A percentile compares a stretch with the other conserved stretches of the same genome.
Conservation (phyloP, 1,140 invertebrate genomes). For the Drosophila quadrilineata region DNA sequence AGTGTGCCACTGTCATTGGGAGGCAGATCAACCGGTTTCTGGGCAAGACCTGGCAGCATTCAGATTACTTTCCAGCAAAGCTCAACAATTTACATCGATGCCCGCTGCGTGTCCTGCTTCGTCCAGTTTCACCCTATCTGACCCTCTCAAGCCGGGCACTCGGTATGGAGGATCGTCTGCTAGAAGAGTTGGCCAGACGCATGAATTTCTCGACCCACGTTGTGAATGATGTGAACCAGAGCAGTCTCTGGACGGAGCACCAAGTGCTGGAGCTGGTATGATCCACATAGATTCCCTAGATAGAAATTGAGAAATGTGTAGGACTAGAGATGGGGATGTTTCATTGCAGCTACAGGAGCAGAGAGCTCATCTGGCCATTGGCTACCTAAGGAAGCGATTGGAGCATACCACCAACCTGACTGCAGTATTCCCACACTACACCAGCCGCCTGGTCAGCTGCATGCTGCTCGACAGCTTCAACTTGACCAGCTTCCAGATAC, state of each 20-base stretch:
- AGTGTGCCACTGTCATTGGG: constrained; percentile 15
- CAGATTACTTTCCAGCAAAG: constrained; percentile 48
- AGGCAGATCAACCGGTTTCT: constrained; percentile 45
- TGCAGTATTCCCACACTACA: constrained; percentile 48
- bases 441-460: constrained; percentile 40
- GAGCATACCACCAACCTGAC: constrained; percentile 32
- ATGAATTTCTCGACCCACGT: constrained; percentile 49
- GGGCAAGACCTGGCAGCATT: constrained; percentile 27
- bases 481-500: constrained; percentile 44
- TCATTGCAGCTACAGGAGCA: constrained; percentile 15
- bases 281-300: no score
- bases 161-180: constrained; percentile 33
- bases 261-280: constrained; percentile 34
- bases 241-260: constrained; percentile 21
- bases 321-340: no score
- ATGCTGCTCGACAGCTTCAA: constrained; percentile 44
- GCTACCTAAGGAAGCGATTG: constrained; percentile 45
- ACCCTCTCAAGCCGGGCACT: not conserved
- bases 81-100: constrained; percentile 47
- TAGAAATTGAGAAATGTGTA: not conserved
- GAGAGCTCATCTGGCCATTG: constrained; percentile 42
- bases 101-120: constrained; percentile 29
- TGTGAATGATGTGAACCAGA: constrained; percentile 2
- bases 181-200: constrained; percentile 29
- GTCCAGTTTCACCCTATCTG: constrained; percentile 34